These are phyloP conservation scores for Lepidochitona cinerea DNA, from an alignment of 2,888 invertebrate genomes.

Conservation along the genomic window DNA sequence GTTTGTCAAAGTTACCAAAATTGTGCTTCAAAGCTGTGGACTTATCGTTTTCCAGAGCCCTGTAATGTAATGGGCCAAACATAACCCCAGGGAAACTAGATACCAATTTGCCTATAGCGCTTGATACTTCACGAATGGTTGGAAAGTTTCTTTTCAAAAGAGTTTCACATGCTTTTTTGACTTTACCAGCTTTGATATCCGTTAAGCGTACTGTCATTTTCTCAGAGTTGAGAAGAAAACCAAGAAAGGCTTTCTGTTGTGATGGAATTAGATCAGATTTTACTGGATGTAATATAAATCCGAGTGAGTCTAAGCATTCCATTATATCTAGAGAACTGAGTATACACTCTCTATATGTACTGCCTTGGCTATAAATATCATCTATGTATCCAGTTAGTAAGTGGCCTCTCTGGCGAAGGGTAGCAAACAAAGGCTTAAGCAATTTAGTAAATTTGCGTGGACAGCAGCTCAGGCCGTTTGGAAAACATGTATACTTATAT, in stretches of 20 bases:
- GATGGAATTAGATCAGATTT: conserved; percentile 22
- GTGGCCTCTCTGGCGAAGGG: conserved; percentile 3
- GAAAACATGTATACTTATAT: conserved; percentile 20
- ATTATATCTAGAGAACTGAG: conserved; percentile 15
- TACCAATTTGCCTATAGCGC: conserved; percentile 26
- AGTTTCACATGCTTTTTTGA: conserved; percentile 14
- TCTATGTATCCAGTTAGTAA: conserved; percentile 16
- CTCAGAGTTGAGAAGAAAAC: not conserved
- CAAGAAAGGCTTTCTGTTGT: not conserved
- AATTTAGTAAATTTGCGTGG: conserved; percentile 1
- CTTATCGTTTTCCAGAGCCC: conserved; percentile 31
- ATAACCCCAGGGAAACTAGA: conserved; percentile 25
- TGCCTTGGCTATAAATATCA: conserved; percentile 18
- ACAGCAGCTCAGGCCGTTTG: conserved; percentile 19
- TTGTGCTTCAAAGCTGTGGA: conserved; percentile 17
- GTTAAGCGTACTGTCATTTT: conserved; percentile 16
- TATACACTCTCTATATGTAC: conserved; percentile 12
- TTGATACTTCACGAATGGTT: conserved; percentile 21
- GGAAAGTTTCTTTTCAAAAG: conserved; percentile 7
- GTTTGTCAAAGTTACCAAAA: conserved; percentile 22
- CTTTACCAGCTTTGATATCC: conserved; percentile 4
- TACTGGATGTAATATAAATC: conserved; percentile 19
- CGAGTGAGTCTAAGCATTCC: conserved; percentile 11
- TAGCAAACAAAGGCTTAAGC: not conserved
- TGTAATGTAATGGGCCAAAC: conserved; percentile 28